Evolutionary conservation across 2,113 vertebrate genomes (phyloP).

Genomic region (Trematocara variabile): DNA sequence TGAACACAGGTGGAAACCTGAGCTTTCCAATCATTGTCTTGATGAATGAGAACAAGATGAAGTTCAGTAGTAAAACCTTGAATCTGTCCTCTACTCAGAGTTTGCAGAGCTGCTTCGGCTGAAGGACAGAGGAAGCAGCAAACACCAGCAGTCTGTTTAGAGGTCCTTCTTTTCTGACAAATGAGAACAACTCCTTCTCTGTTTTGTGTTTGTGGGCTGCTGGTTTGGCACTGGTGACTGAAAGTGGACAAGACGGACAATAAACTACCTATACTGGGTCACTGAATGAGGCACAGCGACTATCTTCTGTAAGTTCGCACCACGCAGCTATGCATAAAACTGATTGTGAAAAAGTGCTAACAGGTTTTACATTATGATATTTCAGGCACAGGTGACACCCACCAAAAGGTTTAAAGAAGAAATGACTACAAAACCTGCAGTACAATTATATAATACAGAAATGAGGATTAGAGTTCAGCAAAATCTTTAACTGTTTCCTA

Average conservation of each 20-base stretch:
- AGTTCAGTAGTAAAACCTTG: neutral
- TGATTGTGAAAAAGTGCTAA: neutral
- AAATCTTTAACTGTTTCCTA: neutral
- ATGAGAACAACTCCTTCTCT: slow-evolving; percentile 46
- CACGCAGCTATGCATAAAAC: neutral
- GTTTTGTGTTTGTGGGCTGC: slow-evolving; percentile 46
- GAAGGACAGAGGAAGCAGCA: slow-evolving; percentile 11
- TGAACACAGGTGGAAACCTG: neutral
- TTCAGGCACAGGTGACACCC: neutral
- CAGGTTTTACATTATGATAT: neutral
- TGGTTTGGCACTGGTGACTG: slow-evolving; percentile 30
- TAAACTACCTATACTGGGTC: slow-evolving; percentile 29
- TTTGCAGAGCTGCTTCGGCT: neutral
- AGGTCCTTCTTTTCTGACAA: neutral
- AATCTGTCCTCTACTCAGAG: neutral
- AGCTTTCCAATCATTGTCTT: neutral
- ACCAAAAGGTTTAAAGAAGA: neutral
- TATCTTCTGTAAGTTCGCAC: neutral
- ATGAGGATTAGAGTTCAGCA: neutral
- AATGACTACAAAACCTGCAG: neutral
- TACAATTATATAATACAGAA: neutral
- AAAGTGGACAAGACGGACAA: slow-evolving; percentile 29
- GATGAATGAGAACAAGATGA: neutral
- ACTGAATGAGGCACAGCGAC: slow-evolving; percentile 18
- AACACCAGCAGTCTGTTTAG: slow-evolving; percentile 3